Evolutionary conservation across 2,888 invertebrate genomes (phyloP), one percentile per base, ranked within the genome.

Genomic region (Lamellibrachia columna): DNA sequence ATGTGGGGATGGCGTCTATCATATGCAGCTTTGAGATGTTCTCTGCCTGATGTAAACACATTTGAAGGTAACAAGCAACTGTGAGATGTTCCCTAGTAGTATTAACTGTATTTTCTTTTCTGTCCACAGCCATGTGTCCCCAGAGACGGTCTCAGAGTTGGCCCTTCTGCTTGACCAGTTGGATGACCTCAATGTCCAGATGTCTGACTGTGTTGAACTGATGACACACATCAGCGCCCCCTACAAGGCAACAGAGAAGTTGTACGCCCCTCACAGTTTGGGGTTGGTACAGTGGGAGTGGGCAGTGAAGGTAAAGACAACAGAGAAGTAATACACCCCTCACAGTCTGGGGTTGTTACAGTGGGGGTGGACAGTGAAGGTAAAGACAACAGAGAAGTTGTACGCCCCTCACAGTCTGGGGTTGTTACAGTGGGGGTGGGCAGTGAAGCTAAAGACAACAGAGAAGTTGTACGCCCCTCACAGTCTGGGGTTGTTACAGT

Each of bases 211-310:
- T 40, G 22, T 40, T 52, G 91, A 90, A 15, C 40, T 22, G 55
- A 52, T 92, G 8, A 92, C 93, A 52, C n/a, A 92, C 6, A n/a
- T 28, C 11, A 90, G 60, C 53, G 22, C 93, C n/a, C 90, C 93
- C 58, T 58, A n/a, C n/a, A 60, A 92, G 9, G 60, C 75, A 7
- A 40, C 90, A 8, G 91, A 92, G 0, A 92, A 60, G 7, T 75
- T 92, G 40, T 92, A 53, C 52, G 92, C 92, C 52, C 93, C 92
- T 15, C 92, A 92, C 53, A 40, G 75, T 9, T 3, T 93, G 90
- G 60, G 15, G 22, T 52, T 93, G 28, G 22, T 53, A n/a, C 91
- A 91, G 90, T 93, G 93, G 93, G 75, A 90, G 52, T 93, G 93
- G 93, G 91, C 92, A 8, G 92, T 90, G 53, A 93, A 93, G 90